A percentile compares a stretch with the other conserved stretches of the same genome.
These are phyloP conservation scores for Phyllostomus hastatus DNA, from an alignment of 2,113 vertebrate genomes.

Conservation along the genomic window DNA sequence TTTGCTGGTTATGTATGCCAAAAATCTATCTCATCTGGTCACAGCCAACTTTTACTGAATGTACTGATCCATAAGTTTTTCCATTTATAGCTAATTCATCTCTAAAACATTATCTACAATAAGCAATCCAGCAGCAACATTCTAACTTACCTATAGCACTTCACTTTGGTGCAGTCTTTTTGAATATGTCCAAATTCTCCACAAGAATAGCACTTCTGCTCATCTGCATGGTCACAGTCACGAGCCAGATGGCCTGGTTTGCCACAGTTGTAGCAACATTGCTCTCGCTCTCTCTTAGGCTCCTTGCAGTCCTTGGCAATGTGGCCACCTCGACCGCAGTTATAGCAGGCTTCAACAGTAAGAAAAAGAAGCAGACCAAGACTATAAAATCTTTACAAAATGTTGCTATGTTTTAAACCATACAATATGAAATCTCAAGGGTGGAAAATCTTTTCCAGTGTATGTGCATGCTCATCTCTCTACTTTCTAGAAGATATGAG, in stretches of 20 bases:
- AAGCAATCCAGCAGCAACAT: background rate
- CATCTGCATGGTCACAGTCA: slow-evolving; percentile 96
- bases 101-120: background rate
- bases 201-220: slow-evolving; percentile 99
- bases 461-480: background rate
- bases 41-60: background rate
- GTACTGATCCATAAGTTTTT: background rate
- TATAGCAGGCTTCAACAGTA: slow-evolving; percentile 96
- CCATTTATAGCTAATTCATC: background rate
- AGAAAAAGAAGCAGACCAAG: slow-evolving; percentile 81
- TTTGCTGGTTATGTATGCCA: background rate
- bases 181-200: slow-evolving; percentile 98
- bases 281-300: slow-evolving; percentile 97
- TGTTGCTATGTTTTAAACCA: accelerated
- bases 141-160: slow-evolving; percentile 94
- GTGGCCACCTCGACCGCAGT: slow-evolving; percentile 97
- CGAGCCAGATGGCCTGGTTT: slow-evolving; percentile 98
- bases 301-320: slow-evolving; percentile 99
- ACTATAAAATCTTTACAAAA: slow-evolving; percentile 79
- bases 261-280: slow-evolving; percentile 98
- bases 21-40: background rate
- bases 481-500: background rate
- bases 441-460: background rate
- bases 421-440: background rate
- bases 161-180: slow-evolving; percentile 98